Evolutionary conservation across 1,140 invertebrate species (phyloP), one percentile per base, ranked within the genome.

Genomic region (Goniozus legneri): DNA sequence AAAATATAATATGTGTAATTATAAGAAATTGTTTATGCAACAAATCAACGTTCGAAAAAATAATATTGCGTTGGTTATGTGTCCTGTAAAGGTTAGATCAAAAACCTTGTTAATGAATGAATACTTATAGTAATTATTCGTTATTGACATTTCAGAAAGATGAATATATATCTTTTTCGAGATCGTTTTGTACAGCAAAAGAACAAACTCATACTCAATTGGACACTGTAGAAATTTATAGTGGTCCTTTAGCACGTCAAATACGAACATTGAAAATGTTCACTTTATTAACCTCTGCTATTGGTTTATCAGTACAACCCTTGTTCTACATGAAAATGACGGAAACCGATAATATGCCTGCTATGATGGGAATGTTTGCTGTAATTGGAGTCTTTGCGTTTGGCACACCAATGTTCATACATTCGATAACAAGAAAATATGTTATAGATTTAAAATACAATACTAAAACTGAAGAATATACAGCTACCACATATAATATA

Each of bases 371-470:
- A 3, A 44, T 86, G 3, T 85, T 82, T 54, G 77, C 80, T 1
- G 74, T 86, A 32, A 76, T 90, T 1, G 86, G 85, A 16, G 82
- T 92, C 54, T 89, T 93, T 63, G 87, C 91, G 3, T 84, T 93
- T 58, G 73, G 84, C 0, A 94, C 90, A 3, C 93, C 94, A 1
- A 33, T 92, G 14, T 62, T 95, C 18, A 73, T 96, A 47, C 89
- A 96, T 76, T 75, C 82, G 3, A 74, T 95, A 12, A 86, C 89
- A 2, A 93, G 87, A 60, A 90, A 89, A 71, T 97, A 96, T 79
- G 84, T 95, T 0, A 86, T 82, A 0, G 74, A 84, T 48, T 72
- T 96, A 2, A 76, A 84, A 47, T 93, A 90, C 60, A 78, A 91
- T 68, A 63, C 76, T 10, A 53, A 66, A 16, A 81, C 72, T 21